Base-by-base conservation (phyloP, 23 tunicate species). In the Diplosoma virens region DNA sequence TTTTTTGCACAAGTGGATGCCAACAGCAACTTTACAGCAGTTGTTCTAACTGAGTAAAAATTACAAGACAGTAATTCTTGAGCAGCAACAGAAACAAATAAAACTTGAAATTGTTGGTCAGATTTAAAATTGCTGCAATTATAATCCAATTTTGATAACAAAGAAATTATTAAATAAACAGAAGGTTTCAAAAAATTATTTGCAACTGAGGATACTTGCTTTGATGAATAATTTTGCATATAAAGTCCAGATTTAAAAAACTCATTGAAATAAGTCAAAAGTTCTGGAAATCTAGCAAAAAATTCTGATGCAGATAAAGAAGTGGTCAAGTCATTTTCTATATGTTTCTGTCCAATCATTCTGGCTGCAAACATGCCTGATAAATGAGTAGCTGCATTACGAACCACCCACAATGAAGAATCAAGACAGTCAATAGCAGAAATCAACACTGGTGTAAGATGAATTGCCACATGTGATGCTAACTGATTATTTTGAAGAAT, bases 301-400 rank as follows among this genome's bases (percentile, higher is more conserved):
- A 90, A 90, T 26, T 90, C 97, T 1, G 59, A 29, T 24, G 83
- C 75, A 3, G 97, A 65, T 3, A 90, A 33, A 18, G 86, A 90
- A 59, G 69, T 81, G 27, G 79, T 56, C 3, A 59, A 21, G 5
- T 37, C 47, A 0, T 55, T 36, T 33, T 90, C 97, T 17, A 84
- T 67, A 47, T 90, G 82, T 33, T 90, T 84, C 36, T 90, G 97
- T 0, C 97, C 90, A 22, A 90, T 82, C 97, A 90, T 90, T 29
- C 90, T 47, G 55, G 53, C 37, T 6, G 90, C 67, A 7, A 90
- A 67, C 0, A 84, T 84, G 4, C 90, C 86, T 7, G 84, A 45
- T 32, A 90, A 58, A 32, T 82, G 84, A 18, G 82, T 84, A 18
- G 90, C 90, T 5, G 97, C 97, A 75, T 90, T 90, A 18, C 97